Percentiles rank a stretch among this genome's conserved stretches.
These are phyloP conservation scores for Harpegnathos saltator DNA, from an alignment of 1,140 invertebrate genomes.

Conservation along the genomic window DNA sequence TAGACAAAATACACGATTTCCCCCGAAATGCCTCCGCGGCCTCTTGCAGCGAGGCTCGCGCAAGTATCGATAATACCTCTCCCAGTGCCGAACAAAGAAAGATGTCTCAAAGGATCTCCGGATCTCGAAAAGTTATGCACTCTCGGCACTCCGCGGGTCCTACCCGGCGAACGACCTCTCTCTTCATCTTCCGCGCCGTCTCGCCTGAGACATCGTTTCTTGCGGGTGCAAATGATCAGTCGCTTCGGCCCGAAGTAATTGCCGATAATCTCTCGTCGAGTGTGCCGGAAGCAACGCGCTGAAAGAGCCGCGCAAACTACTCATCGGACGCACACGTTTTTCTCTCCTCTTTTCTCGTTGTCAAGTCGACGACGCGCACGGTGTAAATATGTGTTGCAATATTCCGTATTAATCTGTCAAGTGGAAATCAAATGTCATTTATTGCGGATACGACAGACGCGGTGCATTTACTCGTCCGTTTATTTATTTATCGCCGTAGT, in stretches of 20 bases:
- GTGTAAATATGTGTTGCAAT: neutral
- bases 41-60: slow-evolving; percentile 34
- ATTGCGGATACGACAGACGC: neutral
- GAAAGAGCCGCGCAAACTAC: neutral
- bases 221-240: too few relatives aligned
- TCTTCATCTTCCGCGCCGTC: too few relatives aligned
- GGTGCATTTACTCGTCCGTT: neutral
- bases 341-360: too few relatives aligned
- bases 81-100: slow-evolving; percentile 66
- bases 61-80: slow-evolving; percentile 63
- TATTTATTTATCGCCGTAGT: slow-evolving; percentile 6
- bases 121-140: neutral
- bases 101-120: neutral
- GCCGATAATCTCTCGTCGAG: too few relatives aligned
- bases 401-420: neutral
- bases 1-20: slow-evolving; percentile 87
- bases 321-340: neutral
- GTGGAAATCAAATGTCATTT: neutral
- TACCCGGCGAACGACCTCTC: too few relatives aligned
- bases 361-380: neutral
- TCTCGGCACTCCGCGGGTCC: neutral
- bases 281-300: too few relatives aligned
- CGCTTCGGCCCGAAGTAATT: too few relatives aligned
- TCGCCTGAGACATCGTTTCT: too few relatives aligned
- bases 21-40: slow-evolving; percentile 77